These are phyloP conservation scores for Acrocephalus arundinaceus DNA, from an alignment of 2,113 vertebrate genomes.

Conservation along the genomic window DNA sequence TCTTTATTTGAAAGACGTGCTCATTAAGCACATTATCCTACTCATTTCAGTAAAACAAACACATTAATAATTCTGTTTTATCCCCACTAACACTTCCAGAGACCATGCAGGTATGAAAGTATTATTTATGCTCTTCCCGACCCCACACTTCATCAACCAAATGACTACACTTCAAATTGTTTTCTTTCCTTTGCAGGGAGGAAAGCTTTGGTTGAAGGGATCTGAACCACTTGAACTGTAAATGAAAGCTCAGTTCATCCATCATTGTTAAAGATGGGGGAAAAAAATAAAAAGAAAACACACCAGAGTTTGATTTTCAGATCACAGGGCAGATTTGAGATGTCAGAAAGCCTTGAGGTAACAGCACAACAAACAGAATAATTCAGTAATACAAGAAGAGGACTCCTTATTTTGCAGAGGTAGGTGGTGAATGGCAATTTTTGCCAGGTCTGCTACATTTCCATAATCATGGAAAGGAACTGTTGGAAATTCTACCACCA, in stretches of 20 bases:
- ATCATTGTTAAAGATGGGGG: not conserved
- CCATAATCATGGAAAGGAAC: not conserved
- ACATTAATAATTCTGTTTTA: conserved; percentile 1
- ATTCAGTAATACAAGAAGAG: not conserved
- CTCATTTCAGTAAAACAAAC: conserved; percentile 11
- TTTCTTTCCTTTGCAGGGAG: not conserved
- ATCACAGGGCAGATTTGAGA: not conserved
- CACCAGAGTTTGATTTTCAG: not conserved
- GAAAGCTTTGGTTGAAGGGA: not conserved
- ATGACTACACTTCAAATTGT: not conserved
- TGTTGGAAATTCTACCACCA: not conserved
- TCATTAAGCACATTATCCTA: not conserved
- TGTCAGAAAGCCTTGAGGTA: not conserved
- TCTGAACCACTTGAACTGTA: not conserved
- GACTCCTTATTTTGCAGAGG: not conserved
- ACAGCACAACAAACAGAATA: not conserved
- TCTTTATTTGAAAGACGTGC: not conserved
- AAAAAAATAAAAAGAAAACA: not conserved
- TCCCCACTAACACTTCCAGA: not conserved
- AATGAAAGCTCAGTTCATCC: not conserved
- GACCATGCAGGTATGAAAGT: not conserved
- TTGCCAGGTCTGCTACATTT: not conserved
- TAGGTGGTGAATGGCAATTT: not conserved
- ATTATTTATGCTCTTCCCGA: not conserved
- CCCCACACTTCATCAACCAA: not conserved